Base-by-base conservation (phyloP, 2,888 invertebrate genomes). In the Chydorus sphaericus region DNA sequence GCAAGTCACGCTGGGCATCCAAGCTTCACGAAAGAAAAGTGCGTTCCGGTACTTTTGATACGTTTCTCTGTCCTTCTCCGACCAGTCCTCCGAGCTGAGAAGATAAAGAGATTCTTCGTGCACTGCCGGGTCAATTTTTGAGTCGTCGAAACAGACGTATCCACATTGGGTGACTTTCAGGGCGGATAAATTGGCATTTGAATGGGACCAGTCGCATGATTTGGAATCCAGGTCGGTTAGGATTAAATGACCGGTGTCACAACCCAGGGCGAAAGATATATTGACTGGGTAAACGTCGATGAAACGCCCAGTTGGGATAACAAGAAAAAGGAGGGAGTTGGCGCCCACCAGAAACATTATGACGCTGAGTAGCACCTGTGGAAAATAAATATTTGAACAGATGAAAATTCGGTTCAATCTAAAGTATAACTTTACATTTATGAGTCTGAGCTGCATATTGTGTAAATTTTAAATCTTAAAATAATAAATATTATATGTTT, bases 291-390 rank as follows among this genome's bases (percentile, higher is more conserved):
- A 81, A 11, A 76, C 76, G 48, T 82, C 72, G 1, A 77, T 80
- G 62, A 82, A 74, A 61, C 84, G 73, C 20, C 83, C 84, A 6
- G 82, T 78, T 1, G 85, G 85, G 37, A 85, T 83, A 10, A 80
- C 70, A 29, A 84, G 73, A 55, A 85, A 71, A 20, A 83, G 71
- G 51, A 85, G 70, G 0, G 83, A 80, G 5, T 81, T 77, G 5
- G 71, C 73, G 6, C 83, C 84, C 20, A 82, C 82, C 57, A 81
- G 66, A 18, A 76, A 75, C 36, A 84, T 83, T 60, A 82, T 81
- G 31, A 80, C 64, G 14, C 82, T 78, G 62, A 85, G 67, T 60
- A 84, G 67, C 51, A 83, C 69, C 84, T 85, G 69, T 2, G 55
- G 57, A 38, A 10, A 16, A 60, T 20, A 53, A 49, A n/a, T n/a